phyloP scores from a whole-genome alignment of 1,140 invertebrate species.

The Solenopsis fugax region DNA sequence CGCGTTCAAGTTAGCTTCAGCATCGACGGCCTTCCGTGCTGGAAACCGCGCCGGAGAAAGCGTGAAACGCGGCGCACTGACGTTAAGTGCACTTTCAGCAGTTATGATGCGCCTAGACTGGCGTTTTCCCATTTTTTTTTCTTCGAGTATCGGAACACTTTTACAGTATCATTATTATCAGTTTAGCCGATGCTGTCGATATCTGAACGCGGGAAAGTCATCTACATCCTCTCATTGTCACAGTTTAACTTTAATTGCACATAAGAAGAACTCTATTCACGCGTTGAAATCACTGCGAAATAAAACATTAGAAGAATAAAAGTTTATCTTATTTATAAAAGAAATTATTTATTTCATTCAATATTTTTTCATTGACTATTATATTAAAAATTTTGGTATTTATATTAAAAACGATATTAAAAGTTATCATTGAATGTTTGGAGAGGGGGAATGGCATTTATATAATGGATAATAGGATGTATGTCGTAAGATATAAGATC shows the following conservation, averaged over 20 bases:
- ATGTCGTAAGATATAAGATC: background rate
- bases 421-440: background rate
- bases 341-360: background rate
- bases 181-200: background rate
- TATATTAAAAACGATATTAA: background rate
- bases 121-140: slow-evolving; percentile 35
- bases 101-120: slow-evolving; percentile 42
- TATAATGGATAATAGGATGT: slow-evolving; percentile 6
- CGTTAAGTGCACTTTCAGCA: slow-evolving; percentile 76
- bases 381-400: background rate
- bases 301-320: background rate
- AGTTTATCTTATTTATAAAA: background rate
- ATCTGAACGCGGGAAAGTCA: background rate
- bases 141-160: background rate
- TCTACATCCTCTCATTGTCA: background rate
- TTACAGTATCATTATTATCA: slow-evolving; percentile 24
- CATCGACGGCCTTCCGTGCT: slow-evolving; percentile 72
- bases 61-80: slow-evolving; percentile 73
- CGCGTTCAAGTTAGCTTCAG: slow-evolving; percentile 41
- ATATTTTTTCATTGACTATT: background rate
- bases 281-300: background rate
- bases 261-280: background rate
- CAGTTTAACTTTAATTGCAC: background rate
- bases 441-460: background rate
- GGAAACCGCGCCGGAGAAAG: slow-evolving; percentile 82